Evolutionary conservation across 2,113 vertebrate species (phyloP).

Genomic region (Microtus oregoni): DNA sequence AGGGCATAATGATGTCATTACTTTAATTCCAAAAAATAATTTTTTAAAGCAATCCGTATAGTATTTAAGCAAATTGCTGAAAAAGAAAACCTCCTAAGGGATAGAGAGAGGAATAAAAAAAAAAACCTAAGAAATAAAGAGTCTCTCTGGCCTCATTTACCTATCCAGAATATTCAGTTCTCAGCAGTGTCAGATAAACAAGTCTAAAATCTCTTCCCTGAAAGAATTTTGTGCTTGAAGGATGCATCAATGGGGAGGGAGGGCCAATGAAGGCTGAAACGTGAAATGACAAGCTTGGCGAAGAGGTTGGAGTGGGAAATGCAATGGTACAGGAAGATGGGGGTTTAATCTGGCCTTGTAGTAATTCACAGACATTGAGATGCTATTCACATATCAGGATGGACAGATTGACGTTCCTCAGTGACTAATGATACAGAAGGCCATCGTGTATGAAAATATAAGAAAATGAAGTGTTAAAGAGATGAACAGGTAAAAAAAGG

Average conservation of each 20-base stretch:
- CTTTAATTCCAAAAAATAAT: neutral
- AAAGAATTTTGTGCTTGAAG: neutral
- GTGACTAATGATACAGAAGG: neutral
- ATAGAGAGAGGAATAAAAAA: neutral
- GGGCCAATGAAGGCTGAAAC: neutral
- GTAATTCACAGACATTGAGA: neutral
- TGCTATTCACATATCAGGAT: neutral
- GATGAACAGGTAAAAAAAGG: conserved; percentile 16
- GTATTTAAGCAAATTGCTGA: neutral
- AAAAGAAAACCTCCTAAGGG: neutral
- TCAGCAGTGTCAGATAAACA: neutral
- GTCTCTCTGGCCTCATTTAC: neutral
- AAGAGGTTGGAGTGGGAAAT: neutral
- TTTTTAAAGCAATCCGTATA: neutral
- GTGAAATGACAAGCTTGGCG: neutral
- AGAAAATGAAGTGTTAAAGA: neutral
- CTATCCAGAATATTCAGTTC: conserved; percentile 53
- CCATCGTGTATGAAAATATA: neutral
- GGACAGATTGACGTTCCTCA: neutral
- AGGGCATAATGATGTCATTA: neutral
- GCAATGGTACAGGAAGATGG: neutral
- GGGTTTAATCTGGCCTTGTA: neutral
- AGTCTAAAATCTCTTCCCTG: neutral
- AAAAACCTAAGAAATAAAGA: neutral
- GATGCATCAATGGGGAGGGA: neutral